Conservation (phyloP, 2,113 vertebrate species). For the Tiliqua scincoides region DNA sequence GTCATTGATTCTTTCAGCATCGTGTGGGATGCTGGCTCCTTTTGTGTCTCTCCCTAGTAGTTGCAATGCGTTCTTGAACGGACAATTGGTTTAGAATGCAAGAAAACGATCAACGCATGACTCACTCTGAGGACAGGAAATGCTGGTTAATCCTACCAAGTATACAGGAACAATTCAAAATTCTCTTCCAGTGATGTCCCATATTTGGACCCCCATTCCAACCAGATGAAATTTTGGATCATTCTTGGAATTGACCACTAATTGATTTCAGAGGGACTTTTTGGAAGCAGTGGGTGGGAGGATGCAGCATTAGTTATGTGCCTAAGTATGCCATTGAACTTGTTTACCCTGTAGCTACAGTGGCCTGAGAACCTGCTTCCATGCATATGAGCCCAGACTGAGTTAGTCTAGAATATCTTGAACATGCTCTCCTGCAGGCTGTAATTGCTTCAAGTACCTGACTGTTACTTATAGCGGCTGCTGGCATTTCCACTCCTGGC, state of each 20-base stretch:
- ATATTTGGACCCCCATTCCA: background rate
- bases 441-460: background rate
- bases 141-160: conserved; percentile 57
- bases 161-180: background rate
- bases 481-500: background rate
- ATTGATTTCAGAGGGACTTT: background rate
- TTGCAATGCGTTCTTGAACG: conserved; percentile 41
- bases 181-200: background rate
- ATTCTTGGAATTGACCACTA: background rate
- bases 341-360: background rate
- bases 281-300: no score
- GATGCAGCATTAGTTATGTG: background rate
- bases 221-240: background rate
- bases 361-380: background rate
- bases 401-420: background rate
- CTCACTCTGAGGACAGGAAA: conserved; percentile 65
- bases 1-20: background rate
- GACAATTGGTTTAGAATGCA: conserved; percentile 43
- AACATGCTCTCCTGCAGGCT: background rate
- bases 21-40: background rate
- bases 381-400: background rate
- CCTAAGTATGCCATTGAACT: background rate
- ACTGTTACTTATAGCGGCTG: background rate
- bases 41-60: conserved; percentile 34
- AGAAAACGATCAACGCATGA: conserved; percentile 51